These are phyloP conservation scores for Lycia hirtaria DNA, from an alignment of 2,888 invertebrate species.

Conservation along the genomic window DNA sequence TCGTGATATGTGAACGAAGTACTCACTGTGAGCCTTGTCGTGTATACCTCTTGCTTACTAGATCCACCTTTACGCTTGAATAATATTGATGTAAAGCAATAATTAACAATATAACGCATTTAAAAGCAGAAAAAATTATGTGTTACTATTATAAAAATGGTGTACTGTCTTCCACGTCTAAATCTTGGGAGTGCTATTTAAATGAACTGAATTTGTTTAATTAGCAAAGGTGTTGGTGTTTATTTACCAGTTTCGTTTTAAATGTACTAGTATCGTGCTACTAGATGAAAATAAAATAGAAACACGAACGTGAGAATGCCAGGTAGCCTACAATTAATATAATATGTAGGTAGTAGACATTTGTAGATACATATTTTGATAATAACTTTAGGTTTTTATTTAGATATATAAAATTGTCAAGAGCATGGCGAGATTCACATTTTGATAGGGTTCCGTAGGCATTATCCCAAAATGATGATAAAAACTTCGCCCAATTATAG, in stretches of 20 bases:
- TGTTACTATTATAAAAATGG: not conserved
- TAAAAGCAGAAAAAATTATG: not conserved
- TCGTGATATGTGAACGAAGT: no score
- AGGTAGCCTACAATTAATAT: conserved; percentile 22
- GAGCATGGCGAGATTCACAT: no score
- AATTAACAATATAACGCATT: no score
- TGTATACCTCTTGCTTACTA: no score
- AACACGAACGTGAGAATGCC: conserved; percentile 8
- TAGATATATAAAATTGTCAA: conserved; percentile 23
- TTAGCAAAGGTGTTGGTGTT: not conserved
- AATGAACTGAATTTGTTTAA: not conserved
- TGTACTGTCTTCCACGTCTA: conserved; percentile 16
- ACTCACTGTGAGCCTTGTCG: no score
- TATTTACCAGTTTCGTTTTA: not conserved
- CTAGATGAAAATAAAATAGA: not conserved
- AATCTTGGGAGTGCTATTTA: not conserved
- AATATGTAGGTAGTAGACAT: conserved; percentile 29
- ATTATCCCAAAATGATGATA: no score
- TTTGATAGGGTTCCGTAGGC: no score
- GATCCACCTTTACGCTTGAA: no score
- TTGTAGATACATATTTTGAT: conserved; percentile 36
- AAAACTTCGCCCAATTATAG: no score
- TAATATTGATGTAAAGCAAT: no score
- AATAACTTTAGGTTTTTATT: conserved; percentile 15
- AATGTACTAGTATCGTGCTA: conserved; percentile 1